phyloP scores from a whole-genome alignment of 2,113 vertebrate species.

The Heterocephalus glaber region DNA sequence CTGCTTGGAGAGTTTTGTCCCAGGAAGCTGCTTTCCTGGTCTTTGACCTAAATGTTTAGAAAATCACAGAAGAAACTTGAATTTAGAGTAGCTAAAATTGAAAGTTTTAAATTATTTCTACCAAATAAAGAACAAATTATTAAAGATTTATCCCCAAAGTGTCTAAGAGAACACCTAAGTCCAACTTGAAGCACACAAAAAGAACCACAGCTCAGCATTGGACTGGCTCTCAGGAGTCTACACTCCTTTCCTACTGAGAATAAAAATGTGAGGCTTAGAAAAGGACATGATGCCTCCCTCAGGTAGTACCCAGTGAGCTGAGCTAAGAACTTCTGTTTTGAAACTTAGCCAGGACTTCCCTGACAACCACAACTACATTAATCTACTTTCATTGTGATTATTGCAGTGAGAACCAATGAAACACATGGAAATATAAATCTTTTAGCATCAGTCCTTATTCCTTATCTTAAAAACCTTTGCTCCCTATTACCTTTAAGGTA shows the following conservation, averaged over 20 bases:
- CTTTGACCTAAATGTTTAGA: constrained; percentile 59
- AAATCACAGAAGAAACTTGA: constrained; percentile 49
- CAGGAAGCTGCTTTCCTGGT: constrained; percentile 47
- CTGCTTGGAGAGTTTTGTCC: background rate
- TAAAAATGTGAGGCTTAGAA: constrained; percentile 45
- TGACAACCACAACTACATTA: constrained; percentile 2
- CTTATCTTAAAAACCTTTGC: constrained; percentile 42
- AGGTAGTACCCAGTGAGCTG: background rate
- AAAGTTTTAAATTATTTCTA: constrained; percentile 67
- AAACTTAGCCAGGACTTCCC: background rate
- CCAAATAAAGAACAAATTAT: constrained; percentile 34
- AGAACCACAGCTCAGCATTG: constrained; percentile 17
- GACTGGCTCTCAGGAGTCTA: constrained; percentile 16
- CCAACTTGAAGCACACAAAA: background rate
- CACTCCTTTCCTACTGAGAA: constrained; percentile 45
- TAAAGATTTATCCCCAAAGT: background rate
- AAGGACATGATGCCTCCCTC: background rate
- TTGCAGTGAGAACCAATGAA: background rate
- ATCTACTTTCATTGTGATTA: constrained; percentile 11
- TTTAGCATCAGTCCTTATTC: constrained; percentile 2
- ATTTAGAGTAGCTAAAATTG: constrained; percentile 39
- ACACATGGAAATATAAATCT: constrained; percentile 19
- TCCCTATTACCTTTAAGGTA: constrained; percentile 44
- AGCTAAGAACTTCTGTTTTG: constrained; percentile 45
- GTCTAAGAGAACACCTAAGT: constrained; percentile 21